Conservation (phyloP, 2,888 invertebrate genomes). For the Branchellion lobata region DNA sequence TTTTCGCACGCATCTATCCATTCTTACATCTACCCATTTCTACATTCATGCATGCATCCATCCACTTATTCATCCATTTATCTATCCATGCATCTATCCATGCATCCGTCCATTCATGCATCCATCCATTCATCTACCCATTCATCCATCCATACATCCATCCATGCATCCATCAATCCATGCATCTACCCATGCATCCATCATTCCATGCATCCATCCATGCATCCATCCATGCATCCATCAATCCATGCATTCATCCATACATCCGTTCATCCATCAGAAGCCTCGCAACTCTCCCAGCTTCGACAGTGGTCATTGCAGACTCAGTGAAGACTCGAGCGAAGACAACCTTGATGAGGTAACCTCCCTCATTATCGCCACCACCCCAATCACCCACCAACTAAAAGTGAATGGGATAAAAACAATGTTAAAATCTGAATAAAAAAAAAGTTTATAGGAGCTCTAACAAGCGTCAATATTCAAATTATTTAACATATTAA, state of each 20-base stretch:
- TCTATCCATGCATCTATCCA: not conserved
- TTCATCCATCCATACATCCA: too few relatives aligned
- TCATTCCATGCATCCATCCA: not conserved
- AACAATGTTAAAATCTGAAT: too few relatives aligned
- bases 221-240: not conserved
- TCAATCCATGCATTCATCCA: not conserved
- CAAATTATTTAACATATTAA: too few relatives aligned
- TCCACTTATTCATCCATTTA: not conserved
- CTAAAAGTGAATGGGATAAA: too few relatives aligned
- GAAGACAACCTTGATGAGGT: slow-evolving; percentile 34
- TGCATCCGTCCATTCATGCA: not conserved
- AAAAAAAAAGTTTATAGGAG: too few relatives aligned
- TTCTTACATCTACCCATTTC: not conserved
- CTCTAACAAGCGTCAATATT: too few relatives aligned
- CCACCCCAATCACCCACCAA: too few relatives aligned
- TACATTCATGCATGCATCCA: not conserved
- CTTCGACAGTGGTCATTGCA: slow-evolving; percentile 39
- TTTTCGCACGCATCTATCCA: not conserved
- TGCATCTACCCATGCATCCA: not conserved
- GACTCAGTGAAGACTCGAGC: slow-evolving; percentile 24
- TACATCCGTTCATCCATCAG: not conserved
- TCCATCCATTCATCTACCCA: too few relatives aligned
- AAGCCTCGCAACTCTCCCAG: slow-evolving; percentile 28
- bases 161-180: not conserved
- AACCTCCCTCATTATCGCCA: too few relatives aligned